Base-by-base conservation (phyloP, 2,113 vertebrate genomes). In the Antechinus stuartii region DNA sequence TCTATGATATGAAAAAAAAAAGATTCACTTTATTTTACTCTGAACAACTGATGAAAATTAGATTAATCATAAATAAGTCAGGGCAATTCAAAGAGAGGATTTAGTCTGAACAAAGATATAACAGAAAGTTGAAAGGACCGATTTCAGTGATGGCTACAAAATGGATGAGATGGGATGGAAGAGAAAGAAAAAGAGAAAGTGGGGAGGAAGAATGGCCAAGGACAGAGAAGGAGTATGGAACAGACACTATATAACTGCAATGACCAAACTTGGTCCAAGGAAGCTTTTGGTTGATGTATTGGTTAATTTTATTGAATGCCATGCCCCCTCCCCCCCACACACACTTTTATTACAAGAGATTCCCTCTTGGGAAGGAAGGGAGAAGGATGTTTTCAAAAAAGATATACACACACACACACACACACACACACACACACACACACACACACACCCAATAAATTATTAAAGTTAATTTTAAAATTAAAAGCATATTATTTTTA, bases 281-380 rank as follows among this genome's bases (percentile, higher is more conserved):
- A 76, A 19, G 35, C 22, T 76, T 14, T 68, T 30, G 2, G 27
- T 3, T 30, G 27, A 12, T 61, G 30, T n/a, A n/a, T 76, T 76
- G 27, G 11, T 35, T 35, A 84, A 2, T 84, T 84, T 84, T 42
- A 16, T 16, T n/a, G 14, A n/a, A n/a, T 35, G n/a, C 47, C 42
- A 42, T 1, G 35, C 14, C 19, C 22, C n/a, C n/a, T n/a, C 1
- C 7, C 3, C 19, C 11, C 2, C 54, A 11, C n/a, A 6, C n/a
- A 47, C 47, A 47, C 47, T 76, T 76, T 76, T 76, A 76, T 68
- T 35, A 76, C 5, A 76, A n/a, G 35, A 35, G 35, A 76, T 76
- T 47, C 47, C 47, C 35, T 76, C 57, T 35, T 89, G 27, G 27
- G 19, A 95, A 47, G 26, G 94, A 47, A 91, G 27, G 5, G 53